Evolutionary conservation across 2,113 vertebrate genomes (phyloP).

Genomic region (Dasyprocta punctata): DNA sequence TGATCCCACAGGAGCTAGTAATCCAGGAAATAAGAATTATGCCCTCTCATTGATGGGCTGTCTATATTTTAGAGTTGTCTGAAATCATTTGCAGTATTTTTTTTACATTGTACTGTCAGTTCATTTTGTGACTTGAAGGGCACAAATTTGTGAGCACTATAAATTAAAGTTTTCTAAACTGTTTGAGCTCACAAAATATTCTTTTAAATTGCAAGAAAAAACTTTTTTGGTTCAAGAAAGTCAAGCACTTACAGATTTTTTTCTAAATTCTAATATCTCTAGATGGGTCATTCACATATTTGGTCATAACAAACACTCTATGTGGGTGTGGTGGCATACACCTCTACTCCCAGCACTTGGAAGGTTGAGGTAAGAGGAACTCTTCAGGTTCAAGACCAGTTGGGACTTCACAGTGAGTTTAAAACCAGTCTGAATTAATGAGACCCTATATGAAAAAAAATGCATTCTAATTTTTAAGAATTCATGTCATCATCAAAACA

Average conservation of each 20-base stretch:
- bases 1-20: not conserved
- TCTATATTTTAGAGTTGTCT: not conserved
- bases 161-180: not conserved
- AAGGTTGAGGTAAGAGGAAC: not conserved
- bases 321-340: not conserved
- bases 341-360: not conserved
- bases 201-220: not conserved
- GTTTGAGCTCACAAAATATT: not conserved
- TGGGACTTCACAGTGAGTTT: not conserved
- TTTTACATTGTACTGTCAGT: not conserved
- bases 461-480: not conserved
- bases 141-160: not conserved
- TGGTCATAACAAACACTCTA: not conserved
- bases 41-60: not conserved
- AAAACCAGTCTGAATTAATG: not conserved
- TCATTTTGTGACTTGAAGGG: not conserved
- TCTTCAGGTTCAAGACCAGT: not conserved
- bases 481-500: not conserved
- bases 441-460: not conserved
- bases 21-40: not conserved
- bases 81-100: not conserved
- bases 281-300: not conserved
- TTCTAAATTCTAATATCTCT: not conserved
- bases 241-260: slow-evolving; percentile 14
- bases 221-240: slow-evolving; percentile 4